phyloP scores from a whole-genome alignment of 2,113 vertebrate species.

The Zosterops japonicus region DNA sequence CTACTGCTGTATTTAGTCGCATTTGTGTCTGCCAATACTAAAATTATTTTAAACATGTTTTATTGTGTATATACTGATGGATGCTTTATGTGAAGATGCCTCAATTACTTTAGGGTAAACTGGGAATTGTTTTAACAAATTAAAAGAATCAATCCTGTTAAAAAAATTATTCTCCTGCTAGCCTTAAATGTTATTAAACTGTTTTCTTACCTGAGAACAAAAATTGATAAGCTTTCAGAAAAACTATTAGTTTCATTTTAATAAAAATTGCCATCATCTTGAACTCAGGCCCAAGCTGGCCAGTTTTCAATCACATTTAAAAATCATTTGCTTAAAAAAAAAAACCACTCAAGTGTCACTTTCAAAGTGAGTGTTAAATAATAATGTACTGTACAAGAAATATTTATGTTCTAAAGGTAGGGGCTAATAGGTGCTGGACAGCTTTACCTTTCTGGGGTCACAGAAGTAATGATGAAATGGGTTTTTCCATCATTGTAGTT shows the following conservation, averaged over 20 bases:
- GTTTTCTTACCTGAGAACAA: background rate
- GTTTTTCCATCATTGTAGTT: slow-evolving; percentile 87
- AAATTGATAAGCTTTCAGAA: background rate
- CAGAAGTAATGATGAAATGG: slow-evolving; percentile 86
- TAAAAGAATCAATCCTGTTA: background rate
- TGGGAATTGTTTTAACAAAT: background rate
- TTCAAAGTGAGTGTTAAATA: background rate
- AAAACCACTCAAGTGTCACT: background rate
- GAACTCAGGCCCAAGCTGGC: background rate
- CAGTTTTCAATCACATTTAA: background rate
- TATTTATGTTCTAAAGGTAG: background rate
- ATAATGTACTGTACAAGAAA: background rate
- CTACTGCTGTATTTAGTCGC: background rate
- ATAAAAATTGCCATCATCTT: background rate
- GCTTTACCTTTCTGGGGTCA: slow-evolving; percentile 84
- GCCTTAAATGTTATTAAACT: background rate
- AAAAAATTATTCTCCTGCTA: background rate
- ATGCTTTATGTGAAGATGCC: background rate
- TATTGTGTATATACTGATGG: background rate
- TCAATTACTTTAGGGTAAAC: background rate
- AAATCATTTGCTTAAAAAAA: background rate
- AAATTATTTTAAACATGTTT: background rate
- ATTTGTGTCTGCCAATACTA: background rate
- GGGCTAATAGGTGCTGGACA: background rate
- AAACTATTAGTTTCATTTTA: background rate